phyloP scores from a whole-genome alignment of 2,113 vertebrate species.

The Meriones unguiculatus region DNA sequence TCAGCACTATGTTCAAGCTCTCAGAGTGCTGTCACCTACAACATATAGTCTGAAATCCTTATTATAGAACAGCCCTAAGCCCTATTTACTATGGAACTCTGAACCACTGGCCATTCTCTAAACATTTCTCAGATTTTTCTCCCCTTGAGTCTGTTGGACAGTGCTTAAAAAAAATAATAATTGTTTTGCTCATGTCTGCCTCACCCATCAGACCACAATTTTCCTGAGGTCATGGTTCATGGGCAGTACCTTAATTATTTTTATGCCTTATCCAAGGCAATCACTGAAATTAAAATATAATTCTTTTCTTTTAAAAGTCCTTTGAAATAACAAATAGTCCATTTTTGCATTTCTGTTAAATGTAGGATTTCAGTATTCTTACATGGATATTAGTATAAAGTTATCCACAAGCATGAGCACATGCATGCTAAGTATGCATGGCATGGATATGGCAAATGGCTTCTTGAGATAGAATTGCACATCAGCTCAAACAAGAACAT shows the following conservation, averaged over 20 bases:
- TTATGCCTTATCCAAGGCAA: constrained; percentile 21
- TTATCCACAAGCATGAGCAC: not conserved
- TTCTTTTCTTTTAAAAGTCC: constrained; percentile 51
- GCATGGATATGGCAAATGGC: constrained; percentile 9
- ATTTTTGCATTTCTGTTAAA: constrained; percentile 14
- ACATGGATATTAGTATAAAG: not conserved
- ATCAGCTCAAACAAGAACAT: constrained; percentile 54
- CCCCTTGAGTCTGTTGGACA: not conserved
- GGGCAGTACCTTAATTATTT: constrained; percentile 43
- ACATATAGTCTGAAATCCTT: not conserved
- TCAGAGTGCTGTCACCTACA: not conserved
- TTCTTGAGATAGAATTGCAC: constrained; percentile 31
- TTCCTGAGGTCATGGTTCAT: constrained; percentile 37
- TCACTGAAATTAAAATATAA: constrained; percentile 31
- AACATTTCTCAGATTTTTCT: constrained; percentile 5
- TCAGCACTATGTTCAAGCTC: not conserved
- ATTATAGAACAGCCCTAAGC: not conserved
- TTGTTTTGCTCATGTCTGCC: constrained; percentile 38
- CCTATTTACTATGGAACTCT: not conserved
- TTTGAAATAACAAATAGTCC: constrained; percentile 17
- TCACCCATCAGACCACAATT: not conserved
- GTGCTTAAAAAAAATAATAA: not conserved
- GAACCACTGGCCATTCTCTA: constrained; percentile 24
- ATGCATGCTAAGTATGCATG: not conserved
- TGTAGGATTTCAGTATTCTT: constrained; percentile 13